Conservation (phyloP, 2,113 vertebrate species). For the Benitochromis conjunctus region DNA sequence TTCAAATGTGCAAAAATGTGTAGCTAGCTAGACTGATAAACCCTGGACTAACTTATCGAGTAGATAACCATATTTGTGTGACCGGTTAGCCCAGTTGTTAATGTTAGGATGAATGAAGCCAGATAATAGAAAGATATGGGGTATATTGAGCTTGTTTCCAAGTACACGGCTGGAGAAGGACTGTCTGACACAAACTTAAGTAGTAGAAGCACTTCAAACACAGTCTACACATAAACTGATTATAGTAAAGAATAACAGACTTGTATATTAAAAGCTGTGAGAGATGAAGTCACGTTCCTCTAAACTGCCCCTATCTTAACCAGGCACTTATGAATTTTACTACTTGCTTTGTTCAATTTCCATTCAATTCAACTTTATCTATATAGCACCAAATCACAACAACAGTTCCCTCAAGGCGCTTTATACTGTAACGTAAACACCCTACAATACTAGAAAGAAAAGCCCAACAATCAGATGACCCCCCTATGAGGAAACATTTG, state of each 20-base stretch:
- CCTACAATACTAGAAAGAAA: background rate
- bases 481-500: background rate
- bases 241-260: background rate
- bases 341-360: background rate
- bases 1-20: background rate
- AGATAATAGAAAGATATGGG: background rate
- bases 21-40: background rate
- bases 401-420: background rate
- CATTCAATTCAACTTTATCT: background rate
- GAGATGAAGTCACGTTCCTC: background rate
- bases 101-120: background rate
- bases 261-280: background rate
- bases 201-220: background rate
- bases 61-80: background rate
- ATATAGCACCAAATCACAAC: background rate
- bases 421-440: accelerated
- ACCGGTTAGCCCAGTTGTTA: background rate
- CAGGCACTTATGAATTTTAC: background rate
- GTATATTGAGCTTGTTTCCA: background rate
- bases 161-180: background rate
- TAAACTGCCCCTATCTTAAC: background rate
- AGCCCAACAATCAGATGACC: background rate
- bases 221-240: background rate
- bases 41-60: background rate
- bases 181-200: background rate